Evolutionary conservation across 2,888 invertebrate species (phyloP), one percentile per base, ranked within the genome.

Genomic region (Agriopis aurantiaria): DNA sequence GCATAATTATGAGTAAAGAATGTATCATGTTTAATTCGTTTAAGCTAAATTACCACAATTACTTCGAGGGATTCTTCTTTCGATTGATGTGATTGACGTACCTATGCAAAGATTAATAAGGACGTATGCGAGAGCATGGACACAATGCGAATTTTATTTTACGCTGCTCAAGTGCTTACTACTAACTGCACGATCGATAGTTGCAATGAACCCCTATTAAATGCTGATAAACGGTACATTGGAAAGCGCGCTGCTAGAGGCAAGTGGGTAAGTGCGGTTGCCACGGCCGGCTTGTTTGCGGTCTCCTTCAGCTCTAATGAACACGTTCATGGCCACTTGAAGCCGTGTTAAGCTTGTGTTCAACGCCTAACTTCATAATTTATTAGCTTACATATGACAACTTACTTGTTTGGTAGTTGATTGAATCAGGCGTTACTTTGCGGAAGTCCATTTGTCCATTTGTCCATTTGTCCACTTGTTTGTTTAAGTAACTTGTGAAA

Each of bases 251-350:
- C 68, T 40, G 64, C 63, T 46, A 64, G 63, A 46, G 68, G 56
- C 60, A 17, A 56, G 52, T 46, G 45, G 51, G n/a, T 17, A 53
- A 14, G 33, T 33, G 5, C 5, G 5, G 33, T 33, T 33, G 4
- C 33, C 49, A 8, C 46, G 14, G 41, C 12, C 59, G 64, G 58
- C 66, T 49, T 71, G 73, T 72, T 70, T 72, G 75, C 72, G 67
- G 72, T 63, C 56, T 56, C 51, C 57, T 71, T 67, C 69, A 65
- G 63, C 69, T 57, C 66, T 75, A 73, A 75, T 75, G 73, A 75
- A 75, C 75, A 68, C 65, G 66, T 63, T 66, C 62, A 60, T 59
- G 23, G 59, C 49, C 64, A 9, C 33, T 56, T 59, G 51, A 33
- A 57, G 55, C 61, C 33, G 33, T 45, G 56, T 64, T 23, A n/a